Percentiles rank a stretch among this genome's conserved stretches.
These are phyloP conservation scores for Eupristina koningsbergeri DNA, from an alignment of 1,140 invertebrate species.

Conservation along the genomic window DNA sequence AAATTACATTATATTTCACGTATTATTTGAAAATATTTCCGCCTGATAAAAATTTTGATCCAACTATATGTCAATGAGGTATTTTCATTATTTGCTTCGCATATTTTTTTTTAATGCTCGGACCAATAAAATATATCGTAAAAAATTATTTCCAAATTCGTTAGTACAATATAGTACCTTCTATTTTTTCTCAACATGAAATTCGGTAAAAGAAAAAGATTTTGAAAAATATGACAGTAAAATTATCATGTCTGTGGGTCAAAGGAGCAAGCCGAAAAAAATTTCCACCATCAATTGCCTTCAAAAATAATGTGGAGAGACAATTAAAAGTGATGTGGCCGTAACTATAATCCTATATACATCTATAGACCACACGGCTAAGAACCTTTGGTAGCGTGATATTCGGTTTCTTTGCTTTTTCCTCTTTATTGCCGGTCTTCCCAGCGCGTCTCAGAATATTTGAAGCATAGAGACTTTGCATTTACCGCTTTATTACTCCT, in stretches of 20 bases:
- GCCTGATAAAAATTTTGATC: no score
- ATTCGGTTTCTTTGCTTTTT: no score
- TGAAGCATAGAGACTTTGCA: constrained; percentile 1
- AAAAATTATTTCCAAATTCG: not conserved
- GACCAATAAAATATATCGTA: no score
- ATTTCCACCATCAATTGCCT: not conserved
- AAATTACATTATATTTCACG: no score
- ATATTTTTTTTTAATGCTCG: no score
- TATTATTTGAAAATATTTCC: not conserved
- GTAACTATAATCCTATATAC: constrained; percentile 12
- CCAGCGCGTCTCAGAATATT: not conserved
- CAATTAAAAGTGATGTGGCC: not conserved
- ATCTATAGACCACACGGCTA: not conserved
- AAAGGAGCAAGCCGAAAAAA: not conserved
- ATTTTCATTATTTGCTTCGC: no score
- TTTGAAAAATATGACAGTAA: not conserved
- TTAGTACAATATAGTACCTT: no score
- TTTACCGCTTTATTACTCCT: constrained; percentile 34
- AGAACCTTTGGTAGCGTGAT: constrained; percentile 4
- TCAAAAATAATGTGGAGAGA: not conserved
- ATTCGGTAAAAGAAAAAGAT: no score
- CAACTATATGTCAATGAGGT: no score
- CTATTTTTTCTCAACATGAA: no score
- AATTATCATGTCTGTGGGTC: not conserved
- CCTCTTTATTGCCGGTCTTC: constrained; percentile 18